Evolutionary conservation across 64 coral and sea anemone species (phyloP).

Genomic region (Dendrophyllia cribrosa): DNA sequence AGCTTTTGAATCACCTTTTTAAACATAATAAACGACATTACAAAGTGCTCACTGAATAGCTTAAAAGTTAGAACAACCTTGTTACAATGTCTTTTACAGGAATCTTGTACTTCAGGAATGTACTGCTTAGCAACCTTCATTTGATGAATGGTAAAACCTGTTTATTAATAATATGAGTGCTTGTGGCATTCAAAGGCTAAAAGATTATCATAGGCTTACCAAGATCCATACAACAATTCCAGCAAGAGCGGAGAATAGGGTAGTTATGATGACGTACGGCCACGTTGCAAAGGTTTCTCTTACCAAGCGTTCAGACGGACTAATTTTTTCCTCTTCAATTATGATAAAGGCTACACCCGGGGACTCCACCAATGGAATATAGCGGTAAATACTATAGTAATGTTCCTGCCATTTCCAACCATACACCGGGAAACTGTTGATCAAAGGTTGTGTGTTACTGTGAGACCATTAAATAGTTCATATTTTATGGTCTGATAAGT

Average conservation of each 20-base stretch:
- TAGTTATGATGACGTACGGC: conserved; percentile 42
- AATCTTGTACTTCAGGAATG: no score
- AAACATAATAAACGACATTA: no score
- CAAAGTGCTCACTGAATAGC: no score
- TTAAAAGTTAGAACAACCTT: no score
- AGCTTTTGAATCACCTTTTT: no score
- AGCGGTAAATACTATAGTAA: conserved; percentile 42
- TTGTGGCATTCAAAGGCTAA: no score
- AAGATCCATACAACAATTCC: conserved; percentile 79
- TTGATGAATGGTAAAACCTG: no score
- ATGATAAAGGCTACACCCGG: conserved; percentile 78
- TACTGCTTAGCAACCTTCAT: no score
- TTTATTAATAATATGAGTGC: no score
- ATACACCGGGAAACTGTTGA: conserved; percentile 68
- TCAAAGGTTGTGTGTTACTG: background rate
- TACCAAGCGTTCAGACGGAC: conserved; percentile 24
- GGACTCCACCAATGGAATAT: conserved; percentile 76
- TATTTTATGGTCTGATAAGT: no score
- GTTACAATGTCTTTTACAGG: no score
- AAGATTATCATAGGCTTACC: conserved; percentile 26
- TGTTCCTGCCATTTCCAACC: conserved; percentile 70
- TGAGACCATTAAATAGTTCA: no score
- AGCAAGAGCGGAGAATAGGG: conserved; percentile 48
- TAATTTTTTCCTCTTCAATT: background rate
- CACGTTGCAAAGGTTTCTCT: conserved; percentile 42